A percentile compares a stretch with the other conserved stretches of the same genome.
Evolutionary conservation across 2,113 vertebrate genomes (phyloP).

Genomic region (Chloroceryle aenea): DNA sequence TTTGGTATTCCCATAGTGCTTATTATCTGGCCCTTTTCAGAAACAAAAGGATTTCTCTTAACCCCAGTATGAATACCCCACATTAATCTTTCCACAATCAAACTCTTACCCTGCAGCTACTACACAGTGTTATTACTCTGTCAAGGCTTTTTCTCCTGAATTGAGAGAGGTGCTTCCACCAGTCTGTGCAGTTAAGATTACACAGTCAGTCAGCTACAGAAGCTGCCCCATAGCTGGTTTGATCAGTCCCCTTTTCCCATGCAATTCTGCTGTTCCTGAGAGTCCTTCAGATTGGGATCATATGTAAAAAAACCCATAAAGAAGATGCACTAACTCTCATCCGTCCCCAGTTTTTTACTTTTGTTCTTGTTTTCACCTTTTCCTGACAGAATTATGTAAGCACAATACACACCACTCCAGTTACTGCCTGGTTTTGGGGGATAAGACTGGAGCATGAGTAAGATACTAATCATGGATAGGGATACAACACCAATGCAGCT

Average conservation of each 20-base stretch:
- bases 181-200: neutral
- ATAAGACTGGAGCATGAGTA: neutral
- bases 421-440: neutral
- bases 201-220: neutral
- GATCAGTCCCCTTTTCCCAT: neutral
- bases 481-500: neutral
- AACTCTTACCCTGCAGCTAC: constrained; percentile 27
- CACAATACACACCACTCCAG: neutral
- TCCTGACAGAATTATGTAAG: neutral
- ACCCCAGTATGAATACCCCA: constrained; percentile 13
- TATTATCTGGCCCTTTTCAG: neutral
- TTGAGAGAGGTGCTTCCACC: neutral
- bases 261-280: neutral
- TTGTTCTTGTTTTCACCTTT: neutral
- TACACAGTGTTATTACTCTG: neutral
- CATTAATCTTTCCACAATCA: constrained; percentile 30
- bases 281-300: neutral
- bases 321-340: neutral
- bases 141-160: neutral
- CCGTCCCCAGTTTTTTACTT: neutral
- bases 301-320: neutral
- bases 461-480: neutral
- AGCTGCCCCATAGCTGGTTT: neutral
- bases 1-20: constrained; percentile 2
- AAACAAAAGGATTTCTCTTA: constrained; percentile 55